phyloP scores from a whole-genome alignment of 1,140 invertebrate species.

The fruit fly (Drosophila melanogaster) region Release_6_plus_ISO1_MT NT_037436.4:17378001-17378500 shows the following conservation, averaged over 20 bases:
- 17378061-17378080: slow-evolving; percentile 64
- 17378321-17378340: slow-evolving; percentile 90
- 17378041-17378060: slow-evolving; percentile 39
- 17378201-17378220: slow-evolving; percentile 45
- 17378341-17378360: slow-evolving; percentile 91
- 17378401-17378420: slow-evolving; percentile 31
- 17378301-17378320: slow-evolving; percentile 89
- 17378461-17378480: slow-evolving; percentile 70
- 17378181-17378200: slow-evolving; percentile 43
- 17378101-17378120: slow-evolving; percentile 59
- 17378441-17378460: slow-evolving; percentile 73
- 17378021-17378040: slow-evolving; percentile 29
- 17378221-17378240: slow-evolving; percentile 6
- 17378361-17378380: slow-evolving; percentile 90
- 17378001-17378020: slow-evolving; percentile 16
- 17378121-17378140: slow-evolving; percentile 38
- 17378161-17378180: slow-evolving; percentile 61
- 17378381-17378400: slow-evolving; percentile 85
- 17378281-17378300: slow-evolving; percentile 89
- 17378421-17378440: slow-evolving; percentile 68
- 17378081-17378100: slow-evolving; percentile 63
- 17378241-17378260: neutral
- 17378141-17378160: slow-evolving; percentile 47
- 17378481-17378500: slow-evolving; percentile 57
- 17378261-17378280: slow-evolving; percentile 3